These are phyloP conservation scores for Lithophane semibrunnea DNA, from an alignment of 2,888 invertebrate genomes.

Conservation along the genomic window DNA sequence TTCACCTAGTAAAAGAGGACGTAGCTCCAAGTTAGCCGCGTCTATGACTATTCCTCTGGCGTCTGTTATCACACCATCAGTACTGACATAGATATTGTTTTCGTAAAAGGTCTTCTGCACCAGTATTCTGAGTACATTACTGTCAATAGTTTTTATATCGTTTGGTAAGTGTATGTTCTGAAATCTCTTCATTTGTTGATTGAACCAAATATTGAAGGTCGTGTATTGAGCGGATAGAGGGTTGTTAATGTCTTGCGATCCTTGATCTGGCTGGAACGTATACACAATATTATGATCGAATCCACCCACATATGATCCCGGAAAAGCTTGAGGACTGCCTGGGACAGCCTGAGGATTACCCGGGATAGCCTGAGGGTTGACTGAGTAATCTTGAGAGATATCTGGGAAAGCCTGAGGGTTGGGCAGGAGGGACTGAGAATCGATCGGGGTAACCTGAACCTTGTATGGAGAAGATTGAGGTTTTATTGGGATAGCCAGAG, in stretches of 20 bases:
- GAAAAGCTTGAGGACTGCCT: not conserved
- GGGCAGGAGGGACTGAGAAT: not conserved
- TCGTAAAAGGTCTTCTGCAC: conserved; percentile 72
- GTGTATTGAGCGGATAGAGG: conserved; percentile 23
- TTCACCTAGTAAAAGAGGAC: conserved; percentile 77
- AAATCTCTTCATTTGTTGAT: conserved; percentile 69
- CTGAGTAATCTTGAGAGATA: not conserved
- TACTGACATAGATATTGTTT: conserved; percentile 70
- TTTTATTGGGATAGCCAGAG: not conserved
- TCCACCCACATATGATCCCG: conserved; percentile 6
- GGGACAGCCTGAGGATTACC: not conserved
- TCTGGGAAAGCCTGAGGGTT: conserved; percentile 15
- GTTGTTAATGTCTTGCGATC: not conserved
- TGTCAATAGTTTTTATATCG: conserved; percentile 61
- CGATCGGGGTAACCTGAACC: conserved; percentile 5
- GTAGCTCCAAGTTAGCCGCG: conserved; percentile 72
- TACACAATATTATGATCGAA: conserved; percentile 31
- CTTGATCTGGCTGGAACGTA: conserved; percentile 20
- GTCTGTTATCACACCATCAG: conserved; percentile 70
- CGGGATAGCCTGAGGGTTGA: conserved; percentile 6
- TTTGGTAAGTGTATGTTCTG: conserved; percentile 52
- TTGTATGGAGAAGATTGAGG: conserved; percentile 4
- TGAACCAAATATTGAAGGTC: conserved; percentile 75
- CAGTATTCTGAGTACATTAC: conserved; percentile 64
- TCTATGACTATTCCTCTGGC: conserved; percentile 69